phyloP scores from a whole-genome alignment of 2,797 vertebrate genomes.

The Gorsachius magnificus region DNA sequence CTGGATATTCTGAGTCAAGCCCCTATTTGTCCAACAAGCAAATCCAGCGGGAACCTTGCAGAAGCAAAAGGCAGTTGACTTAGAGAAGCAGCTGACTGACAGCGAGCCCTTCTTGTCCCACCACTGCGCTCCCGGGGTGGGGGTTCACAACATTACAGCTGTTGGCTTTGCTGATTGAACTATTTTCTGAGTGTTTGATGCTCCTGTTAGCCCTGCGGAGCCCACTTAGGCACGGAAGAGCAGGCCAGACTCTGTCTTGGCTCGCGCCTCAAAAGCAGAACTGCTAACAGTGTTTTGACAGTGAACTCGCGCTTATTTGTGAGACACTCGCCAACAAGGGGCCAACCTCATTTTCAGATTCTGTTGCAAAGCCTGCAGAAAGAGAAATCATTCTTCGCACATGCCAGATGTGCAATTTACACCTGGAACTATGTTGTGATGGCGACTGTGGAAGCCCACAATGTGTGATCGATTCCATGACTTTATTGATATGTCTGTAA shows the following conservation, averaged over 20 bases:
- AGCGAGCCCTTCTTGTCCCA: neutral
- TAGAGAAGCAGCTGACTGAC: neutral
- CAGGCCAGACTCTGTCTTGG: neutral
- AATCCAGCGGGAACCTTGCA: neutral
- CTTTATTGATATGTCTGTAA: neutral
- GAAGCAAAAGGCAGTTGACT: neutral
- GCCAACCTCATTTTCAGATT: neutral
- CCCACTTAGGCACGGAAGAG: neutral
- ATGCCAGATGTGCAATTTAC: neutral
- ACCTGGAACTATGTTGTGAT: neutral
- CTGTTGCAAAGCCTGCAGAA: neutral
- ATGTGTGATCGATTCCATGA: accelerated
- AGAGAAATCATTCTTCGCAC: neutral
- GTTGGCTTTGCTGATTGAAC: neutral
- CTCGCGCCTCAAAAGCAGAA: neutral
- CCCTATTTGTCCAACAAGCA: neutral
- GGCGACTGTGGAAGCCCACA: neutral
- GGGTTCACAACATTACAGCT: neutral
- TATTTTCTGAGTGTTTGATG: neutral
- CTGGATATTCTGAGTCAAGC: neutral
- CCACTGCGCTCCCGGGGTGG: accelerated
- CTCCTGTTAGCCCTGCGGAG: neutral
- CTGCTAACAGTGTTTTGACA: neutral
- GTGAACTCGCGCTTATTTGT: neutral
- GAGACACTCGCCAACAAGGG: neutral